Evolutionary conservation across 2,113 vertebrate genomes (phyloP).

Genomic region (Ophthalmolycus amberensis): DNA sequence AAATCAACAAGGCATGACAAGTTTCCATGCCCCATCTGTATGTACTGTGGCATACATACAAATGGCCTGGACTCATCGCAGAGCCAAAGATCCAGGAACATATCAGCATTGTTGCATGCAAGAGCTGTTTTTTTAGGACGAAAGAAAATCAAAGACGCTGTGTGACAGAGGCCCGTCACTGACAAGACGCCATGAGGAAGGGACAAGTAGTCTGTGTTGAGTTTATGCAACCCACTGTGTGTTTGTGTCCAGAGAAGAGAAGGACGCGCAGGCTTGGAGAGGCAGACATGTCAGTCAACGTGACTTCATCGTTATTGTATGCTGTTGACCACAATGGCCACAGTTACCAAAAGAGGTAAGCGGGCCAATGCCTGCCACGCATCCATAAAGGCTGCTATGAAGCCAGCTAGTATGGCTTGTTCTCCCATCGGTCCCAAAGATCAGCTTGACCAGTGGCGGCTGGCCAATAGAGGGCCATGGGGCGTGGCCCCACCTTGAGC

Average conservation of each 20-base stretch:
- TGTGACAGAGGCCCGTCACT: neutral
- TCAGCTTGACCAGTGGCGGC: neutral
- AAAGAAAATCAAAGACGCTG: neutral
- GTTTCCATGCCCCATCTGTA: conserved; percentile 15
- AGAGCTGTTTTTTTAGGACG: neutral
- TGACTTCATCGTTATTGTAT: neutral
- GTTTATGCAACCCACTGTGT: neutral
- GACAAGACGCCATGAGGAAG: conserved; percentile 1
- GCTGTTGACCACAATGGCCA: neutral
- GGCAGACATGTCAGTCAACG: conserved; percentile 9
- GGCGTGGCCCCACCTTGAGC: no score
- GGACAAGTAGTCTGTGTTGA: neutral
- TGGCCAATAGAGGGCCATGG: no score
- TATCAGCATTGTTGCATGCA: neutral
- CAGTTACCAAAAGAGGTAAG: neutral
- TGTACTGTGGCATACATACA: conserved; percentile 22
- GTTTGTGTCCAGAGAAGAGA: neutral
- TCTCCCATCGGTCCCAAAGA: neutral
- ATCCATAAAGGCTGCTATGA: no score
- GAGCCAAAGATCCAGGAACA: neutral
- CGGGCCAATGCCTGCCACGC: no score
- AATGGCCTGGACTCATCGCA: conserved; percentile 8
- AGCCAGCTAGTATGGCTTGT: no score
- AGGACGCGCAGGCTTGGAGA: neutral
- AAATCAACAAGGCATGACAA: conserved; percentile 44